Percentiles rank a stretch among this genome's conserved stretches.
phyloP scores from a whole-genome alignment of 2,797 vertebrate genomes.

The Trematomus bernacchii region DNA sequence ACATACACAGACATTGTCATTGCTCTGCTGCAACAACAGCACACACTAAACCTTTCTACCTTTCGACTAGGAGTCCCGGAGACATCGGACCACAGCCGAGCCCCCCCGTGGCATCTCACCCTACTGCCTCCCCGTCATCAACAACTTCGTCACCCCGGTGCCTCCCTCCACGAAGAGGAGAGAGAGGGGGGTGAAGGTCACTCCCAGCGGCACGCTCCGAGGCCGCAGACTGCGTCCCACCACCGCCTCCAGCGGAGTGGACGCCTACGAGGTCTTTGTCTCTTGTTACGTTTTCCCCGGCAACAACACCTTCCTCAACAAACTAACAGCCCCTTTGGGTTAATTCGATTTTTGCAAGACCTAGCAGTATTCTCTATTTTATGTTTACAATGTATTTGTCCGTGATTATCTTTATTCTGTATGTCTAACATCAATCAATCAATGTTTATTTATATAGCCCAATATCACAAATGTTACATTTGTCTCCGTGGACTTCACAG shows the following conservation, averaged over 20 bases:
- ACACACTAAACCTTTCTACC: not conserved
- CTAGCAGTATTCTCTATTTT: not conserved
- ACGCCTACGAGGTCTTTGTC: constrained; percentile 77
- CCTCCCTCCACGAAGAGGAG: constrained; percentile 85
- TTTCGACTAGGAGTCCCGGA: constrained; percentile 66
- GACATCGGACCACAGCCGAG: constrained; percentile 70
- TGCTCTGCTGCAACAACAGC: not conserved
- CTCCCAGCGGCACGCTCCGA: constrained; percentile 67
- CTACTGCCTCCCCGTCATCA: constrained; percentile 88
- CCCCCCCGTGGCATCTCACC: constrained; percentile 77
- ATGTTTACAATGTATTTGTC: not conserved
- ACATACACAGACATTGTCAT: constrained; percentile 4
- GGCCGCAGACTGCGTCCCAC: constrained; percentile 84
- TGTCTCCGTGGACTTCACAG: too few species aligned
- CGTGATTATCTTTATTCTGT: not conserved
- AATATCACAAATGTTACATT: too few species aligned
- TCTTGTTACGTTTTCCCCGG: constrained; percentile 7
- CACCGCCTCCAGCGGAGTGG: constrained; percentile 80
- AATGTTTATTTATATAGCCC: too few species aligned
- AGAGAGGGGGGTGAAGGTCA: constrained; percentile 66
- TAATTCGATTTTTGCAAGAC: not conserved
- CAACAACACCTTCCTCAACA: constrained; percentile 43
- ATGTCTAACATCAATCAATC: not conserved
- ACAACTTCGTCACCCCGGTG: constrained; percentile 83
- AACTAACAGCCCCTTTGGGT: constrained; percentile 1